These are phyloP conservation scores for Acanthopagrus latus DNA, from an alignment of 2,797 vertebrate species.

Conservation along the genomic window DNA sequence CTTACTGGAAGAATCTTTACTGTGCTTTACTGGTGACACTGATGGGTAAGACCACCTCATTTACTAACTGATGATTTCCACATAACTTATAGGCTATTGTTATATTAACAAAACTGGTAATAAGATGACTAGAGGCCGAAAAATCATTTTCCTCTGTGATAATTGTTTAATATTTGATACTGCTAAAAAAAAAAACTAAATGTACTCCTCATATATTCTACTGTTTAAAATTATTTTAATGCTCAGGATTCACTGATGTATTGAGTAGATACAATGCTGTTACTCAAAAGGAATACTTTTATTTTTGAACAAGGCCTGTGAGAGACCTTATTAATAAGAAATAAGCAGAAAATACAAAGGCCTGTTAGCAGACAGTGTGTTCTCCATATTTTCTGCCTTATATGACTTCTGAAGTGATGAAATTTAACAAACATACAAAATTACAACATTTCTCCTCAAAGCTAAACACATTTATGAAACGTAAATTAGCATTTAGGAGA, in stretches of 20 bases:
- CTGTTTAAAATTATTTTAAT: background rate
- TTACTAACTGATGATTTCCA: background rate
- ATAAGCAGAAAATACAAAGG: too few species aligned
- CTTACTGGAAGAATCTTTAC: constrained; percentile 9
- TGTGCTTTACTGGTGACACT: constrained; percentile 36
- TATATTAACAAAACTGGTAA: background rate
- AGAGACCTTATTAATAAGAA: background rate
- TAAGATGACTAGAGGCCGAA: background rate
- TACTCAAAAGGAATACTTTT: background rate
- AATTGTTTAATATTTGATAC: background rate
- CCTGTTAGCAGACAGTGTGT: too few species aligned
- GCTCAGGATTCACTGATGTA: background rate
- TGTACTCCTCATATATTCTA: too few species aligned
- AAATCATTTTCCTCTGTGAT: background rate
- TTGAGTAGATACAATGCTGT: background rate
- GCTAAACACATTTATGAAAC: too few species aligned
- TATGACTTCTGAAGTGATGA: too few species aligned
- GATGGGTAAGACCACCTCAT: constrained; percentile 26
- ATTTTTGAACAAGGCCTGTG: background rate
- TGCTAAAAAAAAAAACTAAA: too few species aligned
- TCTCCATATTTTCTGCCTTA: background rate
- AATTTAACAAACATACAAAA: too few species aligned
- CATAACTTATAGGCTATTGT: background rate
- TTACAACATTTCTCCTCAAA: too few species aligned
- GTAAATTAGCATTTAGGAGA: too few species aligned